Percentiles rank a stretch among this genome's conserved stretches.
These are phyloP conservation scores for Meganola albula DNA, from an alignment of 2,888 invertebrate species.

Conservation along the genomic window DNA sequence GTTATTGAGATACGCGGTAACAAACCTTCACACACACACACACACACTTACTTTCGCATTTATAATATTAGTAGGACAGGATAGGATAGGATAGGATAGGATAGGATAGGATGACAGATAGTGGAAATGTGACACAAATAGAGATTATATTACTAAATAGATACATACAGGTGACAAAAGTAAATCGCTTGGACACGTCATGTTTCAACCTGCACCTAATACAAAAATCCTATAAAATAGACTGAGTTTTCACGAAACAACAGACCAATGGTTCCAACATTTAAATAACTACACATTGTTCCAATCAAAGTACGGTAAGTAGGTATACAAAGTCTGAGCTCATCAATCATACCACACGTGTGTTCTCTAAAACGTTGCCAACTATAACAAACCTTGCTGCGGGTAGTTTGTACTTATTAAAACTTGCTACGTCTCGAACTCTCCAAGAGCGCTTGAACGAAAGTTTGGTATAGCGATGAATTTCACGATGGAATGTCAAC, in stretches of 20 bases:
- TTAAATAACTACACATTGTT: neutral
- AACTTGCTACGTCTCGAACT: constrained; percentile 25
- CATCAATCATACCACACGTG: constrained; percentile 50
- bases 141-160: too few species aligned
- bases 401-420: constrained; percentile 29
- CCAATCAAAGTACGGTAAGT: neutral
- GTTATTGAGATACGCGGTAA: too few species aligned
- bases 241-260: too few species aligned
- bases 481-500: neutral
- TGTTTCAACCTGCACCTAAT: too few species aligned
- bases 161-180: too few species aligned
- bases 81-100: neutral
- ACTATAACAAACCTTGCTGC: constrained; percentile 16
- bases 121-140: too few species aligned
- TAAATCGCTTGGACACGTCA: too few species aligned
- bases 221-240: too few species aligned
- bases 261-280: too few species aligned
- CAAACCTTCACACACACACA: too few species aligned
- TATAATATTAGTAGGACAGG: neutral
- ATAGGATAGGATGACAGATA: too few species aligned
- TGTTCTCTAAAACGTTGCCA: constrained; percentile 36
- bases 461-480: neutral
- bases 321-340: constrained; percentile 30
- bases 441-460: constrained; percentile 10
- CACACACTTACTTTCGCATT: too few species aligned